Base-by-base conservation (phyloP, 1,140 invertebrate species). In the Pemphigus obesinymphae region DNA sequence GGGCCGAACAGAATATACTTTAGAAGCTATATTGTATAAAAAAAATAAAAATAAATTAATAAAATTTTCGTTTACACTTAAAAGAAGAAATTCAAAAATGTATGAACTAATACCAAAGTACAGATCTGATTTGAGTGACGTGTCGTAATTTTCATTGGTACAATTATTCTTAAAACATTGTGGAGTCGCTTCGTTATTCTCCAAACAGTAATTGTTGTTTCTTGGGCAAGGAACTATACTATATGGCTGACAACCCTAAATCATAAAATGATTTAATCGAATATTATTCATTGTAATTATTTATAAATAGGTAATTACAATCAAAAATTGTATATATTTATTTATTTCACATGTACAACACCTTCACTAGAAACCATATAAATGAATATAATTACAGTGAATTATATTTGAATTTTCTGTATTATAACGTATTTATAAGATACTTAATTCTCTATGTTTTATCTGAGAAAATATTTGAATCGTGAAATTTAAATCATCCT, bases 161-260 rank as follows among this genome's bases (percentile, higher is more conserved):
- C 76, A 80, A n/a, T 50, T 43, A 50, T 40, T 3, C 17, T 43
- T 55, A 23, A 11, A 63, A 61, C 76, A 80, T 17, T 26, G 17
- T 3, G 76, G 76, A 29, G 76, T 80, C 1, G 17, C 23, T 43
- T 37, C 76, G 20, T 43, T 80, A 26, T 40, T 4, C 7, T 63
- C 29, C 2, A 5, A 20, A 20, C 37, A 26, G 7, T 17, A 40
- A 0, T 29, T 15, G 5, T 6, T 1, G 10, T 48, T 50, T 73
- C 8, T 48, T 29, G 68, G 29, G 26, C 76, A 61, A 29, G 76
- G 50, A 90, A 87, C 4, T 91, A 91, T 82, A 91, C 92, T 82
- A 89, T 90, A 4, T 92, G 91, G 70, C 90, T 83, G 43, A 88
- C 89, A 58, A 83, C 86, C 7, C 86, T 83, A 11, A 40, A 45